Percentiles rank a stretch among this genome's conserved stretches.
These are phyloP conservation scores for Eulimnadia texana DNA, from an alignment of 1,140 invertebrate genomes.

Conservation along the genomic window DNA sequence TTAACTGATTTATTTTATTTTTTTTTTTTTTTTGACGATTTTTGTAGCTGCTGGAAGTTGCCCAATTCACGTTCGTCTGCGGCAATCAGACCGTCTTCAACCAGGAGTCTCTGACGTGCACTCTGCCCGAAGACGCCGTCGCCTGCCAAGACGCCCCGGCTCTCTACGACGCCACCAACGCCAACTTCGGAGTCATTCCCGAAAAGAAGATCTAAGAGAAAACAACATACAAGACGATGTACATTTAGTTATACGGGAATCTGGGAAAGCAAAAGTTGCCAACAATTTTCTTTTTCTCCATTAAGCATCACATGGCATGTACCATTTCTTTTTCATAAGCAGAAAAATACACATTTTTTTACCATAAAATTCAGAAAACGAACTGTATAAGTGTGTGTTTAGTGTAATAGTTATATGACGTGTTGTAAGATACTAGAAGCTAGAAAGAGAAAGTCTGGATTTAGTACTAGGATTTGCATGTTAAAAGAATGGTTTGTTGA, in stretches of 20 bases:
- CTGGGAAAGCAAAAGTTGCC: neutral
- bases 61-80: constrained; percentile 25
- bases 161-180: constrained; percentile 18
- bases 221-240: neutral
- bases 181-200: constrained; percentile 11
- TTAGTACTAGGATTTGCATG: too few species aligned
- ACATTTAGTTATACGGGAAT: neutral
- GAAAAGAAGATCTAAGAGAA: neutral
- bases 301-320: too few species aligned
- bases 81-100: constrained; percentile 28
- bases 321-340: too few species aligned
- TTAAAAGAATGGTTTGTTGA: too few species aligned
- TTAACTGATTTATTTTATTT: neutral
- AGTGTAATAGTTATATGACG: too few species aligned
- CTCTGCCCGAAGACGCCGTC: constrained; percentile 23
- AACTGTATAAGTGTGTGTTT: too few species aligned
- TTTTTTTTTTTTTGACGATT: too few species aligned
- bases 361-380: too few species aligned
- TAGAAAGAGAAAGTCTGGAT: too few species aligned
- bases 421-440: too few species aligned
- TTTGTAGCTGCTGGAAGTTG: constrained; percentile 16
- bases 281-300: too few species aligned
- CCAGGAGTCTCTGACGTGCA: constrained; percentile 26
- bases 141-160: constrained; percentile 23
- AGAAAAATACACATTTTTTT: too few species aligned